Evolutionary conservation across 2,888 invertebrate genomes (phyloP), one percentile per base, ranked within the genome.

Genomic region (Drosophila nr. fundita): DNA sequence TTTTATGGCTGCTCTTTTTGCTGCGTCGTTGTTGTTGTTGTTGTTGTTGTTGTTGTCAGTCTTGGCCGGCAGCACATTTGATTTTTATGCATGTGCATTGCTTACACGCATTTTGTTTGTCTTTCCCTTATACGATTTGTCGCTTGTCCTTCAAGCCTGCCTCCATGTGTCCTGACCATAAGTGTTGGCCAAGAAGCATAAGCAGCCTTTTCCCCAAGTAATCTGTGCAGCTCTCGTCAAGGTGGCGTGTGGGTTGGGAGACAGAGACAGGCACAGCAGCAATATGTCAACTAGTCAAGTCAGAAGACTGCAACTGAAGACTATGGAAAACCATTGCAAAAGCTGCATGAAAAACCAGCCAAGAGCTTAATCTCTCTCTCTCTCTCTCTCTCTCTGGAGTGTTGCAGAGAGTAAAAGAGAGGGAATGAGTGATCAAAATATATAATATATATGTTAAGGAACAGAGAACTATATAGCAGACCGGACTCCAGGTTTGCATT

Each of bases 71-170:
- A 75, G 73, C 70, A 70, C 80, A 79, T 82, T 83, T 83, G 77
- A 74, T 82, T 87, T 88, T 83, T 68, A 70, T 83, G 71, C 83
- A 71, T 73, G 71, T 61, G 53, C 59, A 80, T 85, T 80, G 78
- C 71, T 78, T 66, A 55, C 68, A 55, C 59, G 73, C 18, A 36
- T 15, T 68, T 42, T 60, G 45, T 54, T 27, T 64, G 36, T 48
- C 48, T 62, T 48, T 27, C 10, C 10, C 49, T 10, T 29, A 29
- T 6, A 2, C 50, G 27, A 29, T 49, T 27, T 10, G 27, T 11
- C 49, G 18, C 27, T 18, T 6, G 27, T 11, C 18, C 49, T 27
- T 27, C n/a, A 10, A 27, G n/a, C 27, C 45, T 15, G 42, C 32
- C 29, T 30, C 13, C 18, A 13, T 30, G 18, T 29, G 13, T 32